Evolutionary conservation across 2,888 invertebrate genomes (phyloP).

Genomic region (Psylliodes chrysocephalus): DNA sequence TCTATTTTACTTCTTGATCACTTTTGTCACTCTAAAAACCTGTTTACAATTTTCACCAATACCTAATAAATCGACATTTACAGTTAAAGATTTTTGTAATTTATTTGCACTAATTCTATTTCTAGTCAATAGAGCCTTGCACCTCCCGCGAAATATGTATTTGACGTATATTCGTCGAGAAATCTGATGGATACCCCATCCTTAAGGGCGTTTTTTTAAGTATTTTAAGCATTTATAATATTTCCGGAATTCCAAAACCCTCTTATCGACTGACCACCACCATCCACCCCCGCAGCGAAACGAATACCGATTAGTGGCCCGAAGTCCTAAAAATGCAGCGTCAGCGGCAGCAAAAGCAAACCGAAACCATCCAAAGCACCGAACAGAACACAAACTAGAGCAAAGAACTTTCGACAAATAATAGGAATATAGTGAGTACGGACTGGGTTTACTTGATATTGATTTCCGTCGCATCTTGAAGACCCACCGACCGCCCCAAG

Average conservation of each 20-base stretch:
- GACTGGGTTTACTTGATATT: slow-evolving; percentile 42
- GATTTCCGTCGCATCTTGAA: slow-evolving; percentile 48
- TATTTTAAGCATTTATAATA: too few relatives aligned
- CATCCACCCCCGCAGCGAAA: background rate
- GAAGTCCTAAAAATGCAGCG: slow-evolving; percentile 34
- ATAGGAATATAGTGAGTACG: slow-evolving; percentile 41
- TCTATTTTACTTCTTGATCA: too few relatives aligned
- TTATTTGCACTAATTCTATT: too few relatives aligned
- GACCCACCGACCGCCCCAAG: slow-evolving; percentile 38
- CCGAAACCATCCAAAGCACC: slow-evolving; percentile 17
- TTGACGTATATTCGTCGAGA: too few relatives aligned
- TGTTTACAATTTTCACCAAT: too few relatives aligned
- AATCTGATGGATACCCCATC: too few relatives aligned
- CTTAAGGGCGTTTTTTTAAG: too few relatives aligned
- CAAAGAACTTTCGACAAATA: slow-evolving; percentile 37
- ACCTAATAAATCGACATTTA: too few relatives aligned
- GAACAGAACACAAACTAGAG: slow-evolving; percentile 35
- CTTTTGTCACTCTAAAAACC: too few relatives aligned
- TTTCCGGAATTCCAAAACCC: background rate
- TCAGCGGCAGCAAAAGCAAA: slow-evolving; percentile 18
- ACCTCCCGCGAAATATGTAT: too few relatives aligned
- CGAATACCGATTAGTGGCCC: background rate
- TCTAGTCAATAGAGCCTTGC: too few relatives aligned
- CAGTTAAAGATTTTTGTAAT: too few relatives aligned
- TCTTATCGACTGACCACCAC: background rate